Percentiles rank a stretch among this genome's conserved stretches.
These are phyloP conservation scores for Hypotaenidia philippensis DNA, from an alignment of 2,797 vertebrate genomes.

Conservation along the genomic window DNA sequence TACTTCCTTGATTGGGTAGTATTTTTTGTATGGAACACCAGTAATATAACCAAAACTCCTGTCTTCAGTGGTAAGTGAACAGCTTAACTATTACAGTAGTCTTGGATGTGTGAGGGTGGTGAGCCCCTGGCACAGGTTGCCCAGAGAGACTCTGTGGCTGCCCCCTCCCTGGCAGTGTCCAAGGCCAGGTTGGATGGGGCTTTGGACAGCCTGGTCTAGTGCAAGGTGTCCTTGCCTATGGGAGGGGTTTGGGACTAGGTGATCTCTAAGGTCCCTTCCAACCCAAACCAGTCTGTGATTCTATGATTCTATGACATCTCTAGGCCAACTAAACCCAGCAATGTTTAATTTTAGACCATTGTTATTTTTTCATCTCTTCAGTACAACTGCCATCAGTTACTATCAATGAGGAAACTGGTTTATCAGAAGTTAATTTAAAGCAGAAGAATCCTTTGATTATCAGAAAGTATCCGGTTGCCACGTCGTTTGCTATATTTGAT, in stretches of 20 bases:
- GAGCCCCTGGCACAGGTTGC: too few species aligned
- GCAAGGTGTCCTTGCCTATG: too few species aligned
- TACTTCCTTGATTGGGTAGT: neutral
- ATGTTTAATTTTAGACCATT: neutral
- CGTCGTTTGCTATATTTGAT: constrained; percentile 93
- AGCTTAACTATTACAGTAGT: neutral
- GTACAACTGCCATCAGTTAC: constrained; percentile 89
- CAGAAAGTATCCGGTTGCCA: constrained; percentile 88
- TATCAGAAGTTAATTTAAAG: constrained; percentile 88
- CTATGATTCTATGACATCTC: neutral
- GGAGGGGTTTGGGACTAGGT: too few species aligned
- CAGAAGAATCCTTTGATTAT: constrained; percentile 85
- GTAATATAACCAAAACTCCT: neutral
- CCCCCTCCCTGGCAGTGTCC: too few species aligned
- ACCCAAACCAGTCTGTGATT: too few species aligned
- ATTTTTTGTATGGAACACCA: neutral
- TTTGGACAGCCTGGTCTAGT: too few species aligned
- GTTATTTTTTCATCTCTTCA: constrained; percentile 63
- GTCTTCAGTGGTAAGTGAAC: neutral
- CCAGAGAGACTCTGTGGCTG: too few species aligned
- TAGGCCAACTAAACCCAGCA: neutral
- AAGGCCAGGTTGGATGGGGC: too few species aligned
- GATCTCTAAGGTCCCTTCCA: too few species aligned
- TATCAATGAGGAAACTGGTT: constrained; percentile 88
- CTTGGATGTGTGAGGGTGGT: neutral